Evolutionary conservation across 2,113 vertebrate species (phyloP), one percentile per base, ranked within the genome.

Genomic region (Istiophorus platypterus): DNA sequence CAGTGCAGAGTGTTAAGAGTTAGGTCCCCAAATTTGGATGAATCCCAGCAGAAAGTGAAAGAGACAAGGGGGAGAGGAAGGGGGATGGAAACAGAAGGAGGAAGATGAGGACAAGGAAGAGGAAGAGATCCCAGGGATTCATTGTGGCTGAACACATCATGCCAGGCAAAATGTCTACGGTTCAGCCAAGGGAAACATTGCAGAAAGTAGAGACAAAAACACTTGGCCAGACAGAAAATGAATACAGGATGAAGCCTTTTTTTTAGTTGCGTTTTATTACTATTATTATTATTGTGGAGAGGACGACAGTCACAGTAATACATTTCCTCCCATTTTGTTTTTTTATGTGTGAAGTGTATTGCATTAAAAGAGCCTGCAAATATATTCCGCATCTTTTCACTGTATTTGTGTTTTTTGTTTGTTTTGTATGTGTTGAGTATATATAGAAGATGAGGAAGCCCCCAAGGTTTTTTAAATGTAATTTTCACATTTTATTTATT

Each of bases 71-170:
- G 11, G 11, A n/a, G 22, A 58, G 24, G n/a, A 49, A 58, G 18
- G 37, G 0, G 6, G 61, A 26, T 39, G 62, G 24, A 78, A 76
- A 88, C 76, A 85, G 62, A 72, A 83, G 70, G 69, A 77, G 72
- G 65, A 80, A 75, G 54, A 88, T 54, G 68, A 82, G 61, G 56
- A 78, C 76, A 82, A 72, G 76, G 62, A 87, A 71, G 58, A 81
- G 67, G 81, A 88, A 82, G 59, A 81, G 10, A 42, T 69, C 57
- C 56, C 68, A 77, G 51, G 14, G 17, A 72, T 62, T 65, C 47
- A 79, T 72, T 78, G 69, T 77, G 31, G 52, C 72, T 49, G 24
- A 77, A 72, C 11, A 66, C 31, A 65, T 88, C 54, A 27, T 78
- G 69, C 45, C 17, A 52, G 71, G 67, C 79, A 78, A 71, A 54